phyloP scores from a whole-genome alignment of 2,888 invertebrate genomes.

The Synergus japonicus region DNA sequence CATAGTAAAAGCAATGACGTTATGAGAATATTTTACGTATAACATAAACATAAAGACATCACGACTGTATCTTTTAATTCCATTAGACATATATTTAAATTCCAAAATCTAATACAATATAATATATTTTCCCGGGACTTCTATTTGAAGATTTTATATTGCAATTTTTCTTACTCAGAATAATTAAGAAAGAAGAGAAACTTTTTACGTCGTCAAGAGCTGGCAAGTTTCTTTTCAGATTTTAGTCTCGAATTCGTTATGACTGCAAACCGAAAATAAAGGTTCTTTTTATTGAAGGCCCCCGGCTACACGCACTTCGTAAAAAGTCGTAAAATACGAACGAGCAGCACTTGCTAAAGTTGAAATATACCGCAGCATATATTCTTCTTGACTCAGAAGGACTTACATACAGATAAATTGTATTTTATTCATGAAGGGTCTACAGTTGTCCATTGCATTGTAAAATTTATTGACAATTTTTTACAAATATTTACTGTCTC shows the following conservation, averaged over 20 bases:
- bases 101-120: not conserved
- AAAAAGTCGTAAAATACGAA: conserved; percentile 29
- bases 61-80: not conserved
- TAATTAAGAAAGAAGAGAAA: not conserved
- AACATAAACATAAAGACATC: not conserved
- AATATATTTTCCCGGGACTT: not conserved
- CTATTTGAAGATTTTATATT: not conserved
- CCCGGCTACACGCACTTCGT: conserved; percentile 7
- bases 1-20: not conserved
- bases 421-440: not conserved
- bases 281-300: conserved; percentile 15
- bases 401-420: not conserved
- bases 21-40: not conserved
- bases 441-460: not conserved
- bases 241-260: conserved; percentile 15
- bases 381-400: not conserved
- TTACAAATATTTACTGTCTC: conserved; percentile 8
- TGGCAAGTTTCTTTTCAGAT: not conserved
- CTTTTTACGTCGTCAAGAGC: not conserved
- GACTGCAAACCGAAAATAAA: conserved; percentile 31
- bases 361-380: conserved; percentile 24
- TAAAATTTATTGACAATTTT: not conserved
- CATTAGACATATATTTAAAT: not conserved
- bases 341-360: conserved; percentile 11
- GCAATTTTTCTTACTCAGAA: not conserved